Percentiles rank a stretch among this genome's conserved stretches.
Evolutionary conservation across 2,797 vertebrate species (phyloP).

Genomic region (Manis crassicaudata): DNA sequence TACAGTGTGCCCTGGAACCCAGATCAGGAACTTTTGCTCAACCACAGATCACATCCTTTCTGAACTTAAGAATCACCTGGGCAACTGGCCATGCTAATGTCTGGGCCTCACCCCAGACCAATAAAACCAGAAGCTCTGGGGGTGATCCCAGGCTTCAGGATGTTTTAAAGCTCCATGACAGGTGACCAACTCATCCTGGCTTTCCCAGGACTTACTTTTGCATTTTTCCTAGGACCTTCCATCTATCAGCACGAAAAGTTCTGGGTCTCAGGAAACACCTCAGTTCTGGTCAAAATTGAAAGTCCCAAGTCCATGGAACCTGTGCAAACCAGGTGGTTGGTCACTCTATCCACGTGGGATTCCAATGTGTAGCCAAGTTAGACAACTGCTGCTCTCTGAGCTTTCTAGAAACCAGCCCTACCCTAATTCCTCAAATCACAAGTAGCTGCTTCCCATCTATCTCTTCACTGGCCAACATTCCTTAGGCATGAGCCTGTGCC

Average conservation of each 20-base stretch:
- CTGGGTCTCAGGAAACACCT: neutral
- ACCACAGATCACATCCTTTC: neutral
- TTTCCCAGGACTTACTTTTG: neutral
- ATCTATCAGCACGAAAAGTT: neutral
- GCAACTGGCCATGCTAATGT: neutral
- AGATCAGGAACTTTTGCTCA: no score
- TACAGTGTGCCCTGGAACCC: rapidly evolving
- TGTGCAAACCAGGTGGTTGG: neutral
- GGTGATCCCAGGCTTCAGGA: neutral
- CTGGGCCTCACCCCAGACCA: neutral
- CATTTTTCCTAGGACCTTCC: neutral
- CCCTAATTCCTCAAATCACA: neutral
- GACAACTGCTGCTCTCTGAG: neutral
- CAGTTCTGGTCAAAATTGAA: neutral
- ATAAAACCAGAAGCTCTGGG: neutral
- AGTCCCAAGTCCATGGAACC: neutral
- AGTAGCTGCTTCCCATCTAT: neutral
- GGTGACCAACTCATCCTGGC: neutral
- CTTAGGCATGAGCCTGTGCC: neutral
- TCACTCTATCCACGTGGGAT: neutral
- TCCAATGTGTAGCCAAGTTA: neutral
- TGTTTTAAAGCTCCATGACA: neutral
- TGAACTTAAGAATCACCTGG: neutral
- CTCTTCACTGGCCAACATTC: neutral
- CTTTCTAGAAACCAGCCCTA: neutral